These are phyloP conservation scores for Phymastichus coffea DNA, from an alignment of 1,140 invertebrate species.

Conservation along the genomic window DNA sequence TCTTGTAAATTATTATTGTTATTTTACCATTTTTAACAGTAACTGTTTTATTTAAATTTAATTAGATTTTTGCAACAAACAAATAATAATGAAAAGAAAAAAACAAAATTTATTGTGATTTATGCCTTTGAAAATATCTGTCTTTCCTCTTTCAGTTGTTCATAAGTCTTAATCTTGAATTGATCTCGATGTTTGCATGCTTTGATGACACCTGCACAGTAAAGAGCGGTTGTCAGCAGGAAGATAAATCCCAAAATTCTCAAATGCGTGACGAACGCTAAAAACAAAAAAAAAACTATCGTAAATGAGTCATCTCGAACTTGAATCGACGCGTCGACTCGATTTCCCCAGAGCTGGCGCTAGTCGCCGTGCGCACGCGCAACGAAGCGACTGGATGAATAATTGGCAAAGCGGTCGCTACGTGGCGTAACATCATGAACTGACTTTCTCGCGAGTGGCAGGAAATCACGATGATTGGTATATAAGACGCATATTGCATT, in stretches of 20 bases:
- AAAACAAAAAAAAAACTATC: conserved; percentile 18
- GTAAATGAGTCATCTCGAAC: not conserved
- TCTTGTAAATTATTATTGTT: too few relatives aligned
- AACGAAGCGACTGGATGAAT: too few relatives aligned
- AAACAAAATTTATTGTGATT: too few relatives aligned
- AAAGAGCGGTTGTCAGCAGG: conserved; percentile 56
- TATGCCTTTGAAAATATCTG: too few relatives aligned
- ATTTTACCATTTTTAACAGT: too few relatives aligned
- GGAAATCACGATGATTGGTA: not conserved
- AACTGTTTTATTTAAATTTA: too few relatives aligned
- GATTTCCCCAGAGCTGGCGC: too few relatives aligned
- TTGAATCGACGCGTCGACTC: not conserved
- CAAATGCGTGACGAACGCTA: conserved; percentile 59
- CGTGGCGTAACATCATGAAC: not conserved
- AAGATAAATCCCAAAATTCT: conserved; percentile 60
- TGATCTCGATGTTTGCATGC: conserved; percentile 42
- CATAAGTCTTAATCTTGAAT: conserved; percentile 28
- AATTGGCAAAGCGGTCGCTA: too few relatives aligned
- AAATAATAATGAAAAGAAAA: too few relatives aligned
- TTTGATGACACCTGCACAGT: conserved; percentile 57
- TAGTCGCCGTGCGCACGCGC: too few relatives aligned
- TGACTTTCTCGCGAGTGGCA: conserved; percentile 16
- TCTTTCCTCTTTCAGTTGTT: conserved; percentile 12
- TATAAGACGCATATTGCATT: conserved; percentile 22
- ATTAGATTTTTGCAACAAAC: too few relatives aligned